Evolutionary conservation across 2,888 invertebrate species (phyloP).

Genomic region (Limnephilus marmoratus): DNA sequence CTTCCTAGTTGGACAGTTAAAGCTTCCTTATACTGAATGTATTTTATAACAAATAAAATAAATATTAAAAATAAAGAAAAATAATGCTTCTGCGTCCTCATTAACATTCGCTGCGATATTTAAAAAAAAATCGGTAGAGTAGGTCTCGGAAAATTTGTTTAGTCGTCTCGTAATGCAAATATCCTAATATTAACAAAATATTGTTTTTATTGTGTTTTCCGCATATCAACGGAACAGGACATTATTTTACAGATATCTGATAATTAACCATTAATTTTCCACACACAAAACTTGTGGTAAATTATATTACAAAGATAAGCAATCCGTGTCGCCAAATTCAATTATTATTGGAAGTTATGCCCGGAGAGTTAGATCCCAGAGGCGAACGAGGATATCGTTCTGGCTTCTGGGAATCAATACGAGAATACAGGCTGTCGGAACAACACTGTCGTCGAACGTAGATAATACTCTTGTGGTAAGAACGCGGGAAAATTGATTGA

Average conservation of each 20-base stretch:
- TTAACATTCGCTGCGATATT: no score
- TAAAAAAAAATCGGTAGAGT: no score
- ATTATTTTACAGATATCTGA: not conserved
- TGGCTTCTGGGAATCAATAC: not conserved
- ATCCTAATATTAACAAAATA: no score
- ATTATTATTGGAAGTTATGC: not conserved
- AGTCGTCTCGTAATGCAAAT: no score
- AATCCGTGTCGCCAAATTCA: not conserved
- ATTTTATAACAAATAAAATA: no score
- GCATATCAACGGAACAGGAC: not conserved
- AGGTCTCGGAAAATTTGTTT: no score
- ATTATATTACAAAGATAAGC: not conserved
- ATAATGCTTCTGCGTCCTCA: no score
- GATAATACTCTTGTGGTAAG: not conserved
- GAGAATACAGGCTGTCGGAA: not conserved
- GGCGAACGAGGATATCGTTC: not conserved
- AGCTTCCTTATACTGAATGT: no score
- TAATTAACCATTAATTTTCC: not conserved
- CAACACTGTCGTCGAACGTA: not conserved
- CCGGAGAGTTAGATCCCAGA: not conserved
- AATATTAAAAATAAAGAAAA: no score
- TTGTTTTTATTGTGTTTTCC: not conserved
- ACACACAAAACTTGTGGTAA: not conserved
- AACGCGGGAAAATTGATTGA: not conserved
- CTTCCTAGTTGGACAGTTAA: no score